Evolutionary conservation across 2,888 invertebrate species (phyloP), one percentile per base, ranked within the genome.

Genomic region (Zaprionus lineosus): DNA sequence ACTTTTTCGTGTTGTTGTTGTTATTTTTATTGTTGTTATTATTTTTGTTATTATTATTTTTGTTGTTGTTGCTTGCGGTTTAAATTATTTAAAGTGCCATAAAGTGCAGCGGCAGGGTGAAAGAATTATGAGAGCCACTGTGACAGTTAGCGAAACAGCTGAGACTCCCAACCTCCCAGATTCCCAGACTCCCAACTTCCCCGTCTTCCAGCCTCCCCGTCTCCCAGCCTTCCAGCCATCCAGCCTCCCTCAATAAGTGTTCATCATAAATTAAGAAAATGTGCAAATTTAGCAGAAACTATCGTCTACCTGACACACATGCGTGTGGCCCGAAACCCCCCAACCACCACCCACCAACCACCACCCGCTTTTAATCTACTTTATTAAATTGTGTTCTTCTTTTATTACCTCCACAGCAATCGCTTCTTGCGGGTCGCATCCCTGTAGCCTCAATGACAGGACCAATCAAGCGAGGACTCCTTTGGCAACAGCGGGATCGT

Each of bases 401-500:
- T n/a, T n/a, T n/a, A n/a, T n/a, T n/a, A n/a, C n/a, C n/a, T 56
- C 84, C 84, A 46, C 83, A 90, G 89, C 90, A 90, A 87, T 88
- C 89, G 40, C 74, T 89, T 67, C 70, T 90, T 31, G 88, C 89
- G 39, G 90, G 90, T 57, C 88, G 89, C 53, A 88, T 89, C 89
- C 91, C 88, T 74, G 90, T 88, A 89, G 91, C 89, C 82, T 89
- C 90, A 59, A 90, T 90, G 89, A 90, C 90, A 62, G 92, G 92
- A 76, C 92, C 93, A 65, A 92, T 93, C 84, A 93, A 93, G 87
- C 91, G 92, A 52, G 93, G 93, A 57, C 90, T 93, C 39, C 89
- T 93, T 56, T 92, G 92, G 92, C 93, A 93, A 86, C 93, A 93
- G 83, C 89, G 93, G 57, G 93, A 93, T 87, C 91, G 92, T 70